Evolutionary conservation across 2,888 invertebrate genomes (phyloP).

Genomic region (Pandemis corylana): DNA sequence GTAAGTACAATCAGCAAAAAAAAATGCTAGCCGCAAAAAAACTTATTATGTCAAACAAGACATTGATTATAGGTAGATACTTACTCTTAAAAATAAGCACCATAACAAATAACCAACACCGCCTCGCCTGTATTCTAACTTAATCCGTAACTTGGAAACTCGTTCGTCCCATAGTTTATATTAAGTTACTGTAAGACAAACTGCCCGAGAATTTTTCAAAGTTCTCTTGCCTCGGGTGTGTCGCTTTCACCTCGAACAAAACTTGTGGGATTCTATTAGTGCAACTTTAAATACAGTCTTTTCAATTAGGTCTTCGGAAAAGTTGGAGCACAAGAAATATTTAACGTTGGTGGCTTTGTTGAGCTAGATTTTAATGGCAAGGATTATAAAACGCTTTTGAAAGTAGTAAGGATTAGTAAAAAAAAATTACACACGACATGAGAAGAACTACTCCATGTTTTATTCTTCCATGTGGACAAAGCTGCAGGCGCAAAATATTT

Average conservation of each 20-base stretch:
- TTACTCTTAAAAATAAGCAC: too few relatives aligned
- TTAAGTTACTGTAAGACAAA: slow-evolving; percentile 80
- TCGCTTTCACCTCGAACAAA: slow-evolving; percentile 69
- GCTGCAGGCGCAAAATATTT: too few relatives aligned
- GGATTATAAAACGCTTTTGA: neutral
- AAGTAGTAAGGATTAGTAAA: too few relatives aligned
- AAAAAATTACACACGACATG: too few relatives aligned
- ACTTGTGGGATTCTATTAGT: slow-evolving; percentile 76
- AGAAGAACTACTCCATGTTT: too few relatives aligned
- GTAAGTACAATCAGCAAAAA: too few relatives aligned
- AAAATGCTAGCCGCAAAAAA: too few relatives aligned
- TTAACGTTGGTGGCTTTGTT: neutral
- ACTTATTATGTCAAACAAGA: too few relatives aligned
- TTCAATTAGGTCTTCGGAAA: slow-evolving; percentile 51
- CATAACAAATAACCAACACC: slow-evolving; percentile 48
- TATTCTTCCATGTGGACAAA: too few relatives aligned
- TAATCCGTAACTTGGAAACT: slow-evolving; percentile 67
- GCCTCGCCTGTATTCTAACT: slow-evolving; percentile 64
- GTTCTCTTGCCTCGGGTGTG: slow-evolving; percentile 59
- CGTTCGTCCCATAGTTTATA: slow-evolving; percentile 60
- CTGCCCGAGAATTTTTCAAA: slow-evolving; percentile 77
- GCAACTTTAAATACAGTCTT: slow-evolving; percentile 56
- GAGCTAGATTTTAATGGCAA: neutral
- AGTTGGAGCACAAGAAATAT: slow-evolving; percentile 34
- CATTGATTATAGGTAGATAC: too few relatives aligned